Conservation (phyloP, 2,113 vertebrate species). For the Indicator maculatus region DNA sequence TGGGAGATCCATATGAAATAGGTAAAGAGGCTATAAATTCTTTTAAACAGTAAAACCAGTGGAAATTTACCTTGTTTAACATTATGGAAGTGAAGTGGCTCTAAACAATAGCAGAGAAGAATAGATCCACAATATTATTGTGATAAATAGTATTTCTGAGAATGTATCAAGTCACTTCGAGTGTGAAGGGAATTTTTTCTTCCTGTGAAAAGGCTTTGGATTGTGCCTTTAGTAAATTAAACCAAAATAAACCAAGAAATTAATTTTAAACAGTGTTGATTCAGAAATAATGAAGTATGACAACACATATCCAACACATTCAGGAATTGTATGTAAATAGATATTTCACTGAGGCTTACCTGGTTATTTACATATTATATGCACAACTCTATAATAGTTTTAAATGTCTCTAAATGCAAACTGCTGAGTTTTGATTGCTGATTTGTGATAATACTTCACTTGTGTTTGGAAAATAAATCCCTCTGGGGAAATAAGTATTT, state of each 20-base stretch:
- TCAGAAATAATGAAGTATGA: not conserved
- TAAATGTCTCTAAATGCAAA: slow-evolving; percentile 1
- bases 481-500: slow-evolving; percentile 17
- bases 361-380: not conserved
- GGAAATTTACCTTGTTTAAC: not conserved
- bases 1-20: not conserved
- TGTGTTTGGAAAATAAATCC: slow-evolving; percentile 30
- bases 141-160: not conserved
- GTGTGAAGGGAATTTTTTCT: not conserved
- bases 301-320: not conserved
- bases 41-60: not conserved
- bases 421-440: not conserved
- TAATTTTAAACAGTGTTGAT: not conserved
- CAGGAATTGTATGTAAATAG: not conserved
- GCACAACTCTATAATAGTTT: not conserved
- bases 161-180: not conserved
- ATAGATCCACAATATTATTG: not conserved
- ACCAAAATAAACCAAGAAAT: not conserved
- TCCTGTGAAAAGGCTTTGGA: not conserved
- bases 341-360: not conserved
- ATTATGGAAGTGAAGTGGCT: not conserved
- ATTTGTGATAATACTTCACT: slow-evolving; percentile 9
- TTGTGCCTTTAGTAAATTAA: not conserved
- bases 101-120: not conserved
- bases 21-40: not conserved